Evolutionary conservation across 2,888 invertebrate genomes (phyloP), one percentile per base, ranked within the genome.

Genomic region (Netelia fuscicornis): DNA sequence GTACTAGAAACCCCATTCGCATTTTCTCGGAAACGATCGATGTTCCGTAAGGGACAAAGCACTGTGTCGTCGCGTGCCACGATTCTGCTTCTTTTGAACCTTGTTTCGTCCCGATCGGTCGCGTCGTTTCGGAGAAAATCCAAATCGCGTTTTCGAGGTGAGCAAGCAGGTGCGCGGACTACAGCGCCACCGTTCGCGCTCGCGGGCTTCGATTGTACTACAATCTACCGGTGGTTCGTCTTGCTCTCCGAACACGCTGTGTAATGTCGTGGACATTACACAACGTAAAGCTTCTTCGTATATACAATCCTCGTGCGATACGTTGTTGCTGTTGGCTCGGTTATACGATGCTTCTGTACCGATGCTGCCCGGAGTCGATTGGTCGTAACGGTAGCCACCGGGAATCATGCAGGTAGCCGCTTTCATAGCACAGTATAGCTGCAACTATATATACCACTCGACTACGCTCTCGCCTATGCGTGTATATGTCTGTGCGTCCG

Each of bases 351-450:
- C 58, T 68, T 70, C 68, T 30, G 77, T 82, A 30, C 37, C 58
- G 68, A 17, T 48, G 65, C 23, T 64, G 52, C 42, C 0, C 52
- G 11, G 80, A 80, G 80, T 84, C 76, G 80, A 80, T 84, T 76
- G 80, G 64, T 80, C 84, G 84, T 84, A 84, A 84, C 84, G 84
- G 84, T 84, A 84, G 80, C 84, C 60, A 30, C 64, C 37, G 58
- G 71, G 60, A 82, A 58, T 82, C 82, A 77, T 82, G 72, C 82
- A 77, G 77, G 82, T 72, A 82, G 76, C 8, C 10, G 54, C 64
- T 62, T 58, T 17, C 56, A 62, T 52, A 62, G 54, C 42, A 48
- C 62, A 68, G 11, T 6, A 2, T 44, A 5, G 20, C 11, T 20
- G 17, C 17, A 58, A 25, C 68, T 70, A 23, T 44, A 25, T 30